These are phyloP conservation scores for Danio choprae DNA, from an alignment of 2,797 vertebrate genomes.

Conservation along the genomic window DNA sequence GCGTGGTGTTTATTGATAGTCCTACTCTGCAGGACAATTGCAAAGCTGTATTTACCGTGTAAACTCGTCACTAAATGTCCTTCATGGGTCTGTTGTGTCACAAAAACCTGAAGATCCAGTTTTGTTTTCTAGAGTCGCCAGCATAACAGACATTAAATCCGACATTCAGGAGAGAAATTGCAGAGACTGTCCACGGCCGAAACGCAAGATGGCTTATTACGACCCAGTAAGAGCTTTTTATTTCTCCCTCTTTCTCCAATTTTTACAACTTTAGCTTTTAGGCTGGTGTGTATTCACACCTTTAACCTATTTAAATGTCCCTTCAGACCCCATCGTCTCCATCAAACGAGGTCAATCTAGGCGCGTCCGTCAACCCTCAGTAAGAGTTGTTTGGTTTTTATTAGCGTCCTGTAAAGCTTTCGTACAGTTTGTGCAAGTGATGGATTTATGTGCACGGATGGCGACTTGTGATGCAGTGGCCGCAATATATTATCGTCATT, in stretches of 20 bases:
- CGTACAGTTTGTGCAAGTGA: background rate
- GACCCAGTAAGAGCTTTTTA: constrained; percentile 70
- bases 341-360: constrained; percentile 89
- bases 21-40: constrained; percentile 48
- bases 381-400: constrained; percentile 75
- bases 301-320: constrained; percentile 34
- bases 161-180: constrained; percentile 30
- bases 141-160: constrained; percentile 49
- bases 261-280: background rate
- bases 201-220: constrained; percentile 74
- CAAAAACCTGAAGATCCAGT: constrained; percentile 74
- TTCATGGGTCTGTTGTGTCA: constrained; percentile 63
- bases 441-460: background rate
- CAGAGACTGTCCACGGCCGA: constrained; percentile 62
- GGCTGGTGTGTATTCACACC: background rate
- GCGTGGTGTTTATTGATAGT: constrained; percentile 48
- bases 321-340: constrained; percentile 72
- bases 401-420: constrained; percentile 1
- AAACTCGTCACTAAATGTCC: constrained; percentile 61
- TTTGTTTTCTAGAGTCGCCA: constrained; percentile 59
- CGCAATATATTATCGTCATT: background rate
- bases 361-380: constrained; percentile 96
- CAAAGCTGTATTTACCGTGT: constrained; percentile 71
- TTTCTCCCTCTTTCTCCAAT: background rate
- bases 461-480: background rate